These are phyloP conservation scores for Andrena fulva DNA, from an alignment of 2,888 invertebrate genomes.

Conservation along the genomic window DNA sequence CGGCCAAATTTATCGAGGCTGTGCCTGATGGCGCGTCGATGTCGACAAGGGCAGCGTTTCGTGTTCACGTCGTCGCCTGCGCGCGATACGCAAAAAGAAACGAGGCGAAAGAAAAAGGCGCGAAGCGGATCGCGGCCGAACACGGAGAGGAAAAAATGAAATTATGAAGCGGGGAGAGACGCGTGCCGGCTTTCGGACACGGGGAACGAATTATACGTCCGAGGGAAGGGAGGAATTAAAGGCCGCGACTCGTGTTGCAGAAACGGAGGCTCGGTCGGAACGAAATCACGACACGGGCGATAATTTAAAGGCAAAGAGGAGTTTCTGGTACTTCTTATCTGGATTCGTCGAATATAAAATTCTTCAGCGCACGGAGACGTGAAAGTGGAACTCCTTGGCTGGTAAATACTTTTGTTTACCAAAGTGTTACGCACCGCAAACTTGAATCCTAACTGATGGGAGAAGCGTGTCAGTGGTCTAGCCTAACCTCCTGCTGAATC, in stretches of 20 bases:
- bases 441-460: too few species aligned
- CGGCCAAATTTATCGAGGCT: conserved; percentile 66
- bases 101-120: conserved; percentile 36
- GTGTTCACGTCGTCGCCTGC: conserved; percentile 34
- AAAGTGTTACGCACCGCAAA: too few species aligned
- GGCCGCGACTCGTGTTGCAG: not conserved
- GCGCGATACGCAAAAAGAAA: conserved; percentile 52
- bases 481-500: not conserved
- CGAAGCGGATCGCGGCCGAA: conserved; percentile 21
- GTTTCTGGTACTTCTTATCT: not conserved
- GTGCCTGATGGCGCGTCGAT: conserved; percentile 58
- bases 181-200: not conserved
- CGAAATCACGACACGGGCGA: not conserved
- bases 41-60: conserved; percentile 59
- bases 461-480: not conserved
- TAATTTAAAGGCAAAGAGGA: not conserved
- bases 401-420: too few species aligned
- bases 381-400: too few species aligned
- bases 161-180: conserved; percentile 39
- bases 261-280: not conserved
- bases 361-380: not conserved
- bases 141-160: conserved; percentile 28
- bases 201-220: not conserved
- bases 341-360: not conserved
- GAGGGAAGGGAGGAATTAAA: not conserved